Conservation (phyloP, 2,797 vertebrate species). For the Dermochelys coriacea region DNA sequence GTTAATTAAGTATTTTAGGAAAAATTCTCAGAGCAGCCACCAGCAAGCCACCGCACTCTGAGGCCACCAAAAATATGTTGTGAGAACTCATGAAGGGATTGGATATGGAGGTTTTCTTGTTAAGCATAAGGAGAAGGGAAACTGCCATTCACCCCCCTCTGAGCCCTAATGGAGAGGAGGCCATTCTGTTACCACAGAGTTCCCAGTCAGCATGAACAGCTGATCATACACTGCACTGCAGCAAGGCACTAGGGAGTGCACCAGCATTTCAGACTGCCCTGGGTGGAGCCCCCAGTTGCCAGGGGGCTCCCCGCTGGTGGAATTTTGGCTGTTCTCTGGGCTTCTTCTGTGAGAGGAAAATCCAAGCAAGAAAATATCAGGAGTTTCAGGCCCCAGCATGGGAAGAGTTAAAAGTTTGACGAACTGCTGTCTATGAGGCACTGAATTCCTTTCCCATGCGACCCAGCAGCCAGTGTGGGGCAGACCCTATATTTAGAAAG, state of each 20-base stretch:
- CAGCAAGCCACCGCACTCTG: no score
- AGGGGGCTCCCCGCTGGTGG: background rate
- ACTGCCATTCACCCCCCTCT: background rate
- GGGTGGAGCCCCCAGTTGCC: background rate
- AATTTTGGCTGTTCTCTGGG: background rate
- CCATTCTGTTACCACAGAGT: background rate
- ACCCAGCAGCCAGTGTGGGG: conserved; percentile 71
- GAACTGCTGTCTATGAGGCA: conserved; percentile 49
- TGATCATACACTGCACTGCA: rapidly evolving
- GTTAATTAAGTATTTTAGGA: no score
- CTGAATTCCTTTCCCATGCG: conserved; percentile 74
- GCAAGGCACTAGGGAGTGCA: background rate
- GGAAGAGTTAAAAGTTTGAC: conserved; percentile 76
- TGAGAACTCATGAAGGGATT: background rate
- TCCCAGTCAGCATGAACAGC: background rate
- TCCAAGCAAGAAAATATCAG: background rate
- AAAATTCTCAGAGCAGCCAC: no score
- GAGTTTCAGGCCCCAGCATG: background rate
- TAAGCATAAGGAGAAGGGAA: background rate
- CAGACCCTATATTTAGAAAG: conserved; percentile 84
- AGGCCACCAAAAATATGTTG: no score
- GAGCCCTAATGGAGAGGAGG: background rate
- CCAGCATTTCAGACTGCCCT: background rate
- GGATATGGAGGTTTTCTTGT: background rate
- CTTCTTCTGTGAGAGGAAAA: background rate